Evolutionary conservation across 1,140 invertebrate genomes (phyloP).

Genomic region (Drosophila sulfurigaster): DNA sequence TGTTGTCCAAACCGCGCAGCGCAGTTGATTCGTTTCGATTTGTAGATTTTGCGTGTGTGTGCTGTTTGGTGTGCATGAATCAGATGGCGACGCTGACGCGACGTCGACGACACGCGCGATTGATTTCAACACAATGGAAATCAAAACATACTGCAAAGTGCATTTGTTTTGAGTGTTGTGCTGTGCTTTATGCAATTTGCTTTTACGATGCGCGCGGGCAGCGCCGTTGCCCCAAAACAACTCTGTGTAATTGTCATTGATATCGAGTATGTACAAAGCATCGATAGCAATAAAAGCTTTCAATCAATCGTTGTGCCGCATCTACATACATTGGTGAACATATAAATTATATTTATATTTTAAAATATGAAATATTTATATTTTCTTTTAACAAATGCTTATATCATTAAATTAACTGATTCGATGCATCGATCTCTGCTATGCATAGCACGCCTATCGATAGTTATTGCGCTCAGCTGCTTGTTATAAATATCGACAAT

Average conservation of each 20-base stretch:
- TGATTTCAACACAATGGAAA: constrained; percentile 33
- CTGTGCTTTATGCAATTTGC: constrained; percentile 38
- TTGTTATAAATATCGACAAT: constrained; percentile 26
- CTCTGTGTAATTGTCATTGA: constrained; percentile 30
- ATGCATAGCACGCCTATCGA: constrained; percentile 19
- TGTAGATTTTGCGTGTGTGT: constrained; percentile 4
- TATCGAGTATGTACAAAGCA: constrained; percentile 13
- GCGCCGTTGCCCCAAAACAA: constrained; percentile 16
- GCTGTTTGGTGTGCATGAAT: constrained; percentile 39
- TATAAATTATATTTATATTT: too few relatives aligned
- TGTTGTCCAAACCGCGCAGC: constrained; percentile 28
- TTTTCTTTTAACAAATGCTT: too few relatives aligned
- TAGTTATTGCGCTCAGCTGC: constrained; percentile 1
- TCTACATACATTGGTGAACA: background rate
- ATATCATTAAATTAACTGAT: too few relatives aligned
- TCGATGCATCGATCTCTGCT: too few relatives aligned
- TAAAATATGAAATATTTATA: too few relatives aligned
- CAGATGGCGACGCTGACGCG: constrained; percentile 20
- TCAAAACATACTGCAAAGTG: constrained; percentile 32
- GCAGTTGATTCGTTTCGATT: background rate
- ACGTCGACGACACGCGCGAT: constrained; percentile 22
- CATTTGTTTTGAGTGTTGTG: constrained; percentile 38
- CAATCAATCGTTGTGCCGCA: background rate
- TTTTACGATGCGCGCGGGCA: constrained; percentile 36
- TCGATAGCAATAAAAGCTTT: background rate